phyloP scores from a whole-genome alignment of 1,140 invertebrate genomes.

The Conopomorpha cramerella region DNA sequence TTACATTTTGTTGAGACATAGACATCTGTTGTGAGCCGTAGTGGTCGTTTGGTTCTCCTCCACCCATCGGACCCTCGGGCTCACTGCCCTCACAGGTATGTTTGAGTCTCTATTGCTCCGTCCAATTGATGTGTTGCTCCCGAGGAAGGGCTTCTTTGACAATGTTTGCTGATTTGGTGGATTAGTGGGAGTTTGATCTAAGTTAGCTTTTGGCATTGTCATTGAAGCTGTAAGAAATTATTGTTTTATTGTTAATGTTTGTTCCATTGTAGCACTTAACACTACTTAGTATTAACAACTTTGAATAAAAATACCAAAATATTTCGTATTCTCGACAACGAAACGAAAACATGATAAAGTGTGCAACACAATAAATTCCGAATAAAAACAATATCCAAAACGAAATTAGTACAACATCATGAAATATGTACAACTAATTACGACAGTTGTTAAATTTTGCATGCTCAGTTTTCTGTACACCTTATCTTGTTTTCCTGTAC shows the following conservation, averaged over 20 bases:
- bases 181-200: conserved; percentile 37
- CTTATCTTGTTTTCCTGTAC: conserved; percentile 18
- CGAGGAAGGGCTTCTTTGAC: conserved; percentile 52
- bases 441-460: conserved; percentile 7
- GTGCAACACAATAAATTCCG: conserved; percentile 11
- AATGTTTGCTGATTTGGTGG: conserved; percentile 45
- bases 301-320: conserved; percentile 1
- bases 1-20: conserved; percentile 50
- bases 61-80: conserved; percentile 52
- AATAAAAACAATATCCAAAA: not conserved
- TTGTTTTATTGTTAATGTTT: too few relatives aligned
- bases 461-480: conserved; percentile 29
- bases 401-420: conserved; percentile 19
- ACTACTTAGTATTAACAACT: too few relatives aligned
- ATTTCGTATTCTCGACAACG: conserved; percentile 7
- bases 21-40: conserved; percentile 37
- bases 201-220: conserved; percentile 55
- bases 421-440: conserved; percentile 22
- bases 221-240: conserved; percentile 54
- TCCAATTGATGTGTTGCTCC: conserved; percentile 53
- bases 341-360: conserved; percentile 45
- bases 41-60: conserved; percentile 45
- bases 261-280: too few relatives aligned
- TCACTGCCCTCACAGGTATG: conserved; percentile 56
- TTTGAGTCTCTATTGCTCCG: conserved; percentile 44